Conservation (phyloP, 2,113 vertebrate genomes). For the Poecile atricapillus region DNA sequence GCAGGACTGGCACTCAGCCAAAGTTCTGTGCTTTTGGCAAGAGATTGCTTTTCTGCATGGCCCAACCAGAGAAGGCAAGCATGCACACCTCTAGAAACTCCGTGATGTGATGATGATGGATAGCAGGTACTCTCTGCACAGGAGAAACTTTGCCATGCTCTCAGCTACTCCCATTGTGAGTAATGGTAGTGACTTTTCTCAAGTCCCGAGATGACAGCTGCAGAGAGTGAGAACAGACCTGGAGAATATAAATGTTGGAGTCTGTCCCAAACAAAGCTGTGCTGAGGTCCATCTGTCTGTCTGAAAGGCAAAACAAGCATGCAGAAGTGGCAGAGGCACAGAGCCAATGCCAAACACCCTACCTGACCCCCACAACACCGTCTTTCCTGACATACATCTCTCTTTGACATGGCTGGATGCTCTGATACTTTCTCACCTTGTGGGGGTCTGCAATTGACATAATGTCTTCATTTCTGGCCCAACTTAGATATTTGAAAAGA, state of each 20-base stretch:
- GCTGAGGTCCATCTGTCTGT: conserved; percentile 47
- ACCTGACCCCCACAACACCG: conserved; percentile 25
- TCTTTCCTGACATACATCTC: conserved; percentile 9
- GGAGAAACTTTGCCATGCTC: background rate
- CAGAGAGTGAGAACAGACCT: background rate
- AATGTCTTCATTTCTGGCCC: conserved; percentile 6
- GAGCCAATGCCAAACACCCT: background rate
- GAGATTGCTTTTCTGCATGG: background rate
- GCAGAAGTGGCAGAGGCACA: conserved; percentile 45
- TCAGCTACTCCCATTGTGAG: background rate
- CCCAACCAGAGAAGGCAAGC: background rate
- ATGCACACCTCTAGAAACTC: background rate
- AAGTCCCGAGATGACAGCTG: background rate
- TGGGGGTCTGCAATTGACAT: background rate
- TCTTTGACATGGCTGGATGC: background rate
- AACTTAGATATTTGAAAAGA: background rate
- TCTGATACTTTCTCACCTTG: background rate
- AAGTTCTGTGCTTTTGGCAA: background rate
- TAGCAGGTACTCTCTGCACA: background rate
- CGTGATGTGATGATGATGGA: background rate
- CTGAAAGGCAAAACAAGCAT: conserved; percentile 50
- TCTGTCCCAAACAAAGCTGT: background rate
- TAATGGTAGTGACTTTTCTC: background rate
- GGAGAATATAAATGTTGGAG: background rate
- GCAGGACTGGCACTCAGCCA: background rate